Evolutionary conservation across 2,113 vertebrate species (phyloP), one percentile per base, ranked within the genome.

Genomic region (Pycnonotus jocosus): DNA sequence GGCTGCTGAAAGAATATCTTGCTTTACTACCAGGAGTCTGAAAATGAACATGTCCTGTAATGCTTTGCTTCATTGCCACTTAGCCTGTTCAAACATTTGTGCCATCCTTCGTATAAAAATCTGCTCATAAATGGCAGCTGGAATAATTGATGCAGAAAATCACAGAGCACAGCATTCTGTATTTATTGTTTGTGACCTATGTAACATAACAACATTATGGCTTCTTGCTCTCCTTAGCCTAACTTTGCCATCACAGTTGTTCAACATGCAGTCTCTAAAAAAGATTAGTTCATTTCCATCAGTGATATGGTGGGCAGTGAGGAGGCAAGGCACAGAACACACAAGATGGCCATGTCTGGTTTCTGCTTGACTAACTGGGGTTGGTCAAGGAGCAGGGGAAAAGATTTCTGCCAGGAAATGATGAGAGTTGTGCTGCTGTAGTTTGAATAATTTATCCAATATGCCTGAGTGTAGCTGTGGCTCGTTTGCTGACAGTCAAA

Each of bases 371-470:
- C 33, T 91, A 15, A 38, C 33, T 54, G 42, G 57, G 9, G 15
- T 28, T 92, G 81, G 44, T 84, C 38, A 76, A 76, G 23, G 42
- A 81, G 69, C 40, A 64, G 18, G 16, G 57, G 47, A 45, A 77
- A 74, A 88, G 48, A 48, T 60, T 86, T 88, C 68, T 94, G 57
- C 72, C 72, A 86, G 72, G 69, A 73, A 88, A 81, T 85, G 7
- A 58, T 6, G 5, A 42, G 22, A 47, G 37, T 20, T 38, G n/a
- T 60, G 24, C 51, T 80, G 60, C 50, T 93, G 42, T 83, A 77
- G 23, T 81, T 81, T 88, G 81, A 95, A 88, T 94, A 88, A 86
- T 88, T 94, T 65, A 96, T 86, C 71, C 31, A 90, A 1, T 48
- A 38, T 56, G 45, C 31, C 60, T 57, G 22, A 72, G 40, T 21